These are phyloP conservation scores for Chrysochloris asiatica DNA, from an alignment of 2,113 vertebrate genomes.

Conservation along the genomic window DNA sequence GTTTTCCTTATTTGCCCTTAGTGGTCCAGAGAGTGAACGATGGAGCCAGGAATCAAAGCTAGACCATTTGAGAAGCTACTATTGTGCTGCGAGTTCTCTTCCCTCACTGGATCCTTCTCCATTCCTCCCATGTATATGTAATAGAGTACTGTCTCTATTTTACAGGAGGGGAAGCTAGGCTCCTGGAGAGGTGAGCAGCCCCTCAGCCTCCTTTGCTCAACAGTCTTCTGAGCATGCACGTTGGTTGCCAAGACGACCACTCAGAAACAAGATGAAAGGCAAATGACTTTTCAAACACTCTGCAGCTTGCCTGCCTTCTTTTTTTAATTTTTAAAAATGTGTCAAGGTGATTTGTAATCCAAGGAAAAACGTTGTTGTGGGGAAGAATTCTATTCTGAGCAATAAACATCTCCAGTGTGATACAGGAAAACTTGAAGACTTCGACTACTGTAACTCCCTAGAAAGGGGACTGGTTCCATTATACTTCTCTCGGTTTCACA, in stretches of 20 bases:
- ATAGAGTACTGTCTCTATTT: fast-evolving
- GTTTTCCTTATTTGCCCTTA: not conserved
- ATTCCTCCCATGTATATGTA: too few relatives aligned
- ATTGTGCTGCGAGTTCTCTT: not conserved
- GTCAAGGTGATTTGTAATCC: constrained; percentile 53
- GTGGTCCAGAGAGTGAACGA: not conserved
- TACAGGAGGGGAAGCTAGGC: not conserved
- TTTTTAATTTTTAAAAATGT: constrained; percentile 43
- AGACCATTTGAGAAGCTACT: not conserved
- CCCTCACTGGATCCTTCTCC: not conserved
- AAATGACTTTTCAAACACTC: constrained; percentile 29
- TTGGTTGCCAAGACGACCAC: constrained; percentile 48
- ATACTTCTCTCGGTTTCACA: not conserved
- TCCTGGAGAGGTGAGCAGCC: too few relatives aligned
- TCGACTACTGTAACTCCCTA: not conserved
- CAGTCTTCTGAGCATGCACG: not conserved
- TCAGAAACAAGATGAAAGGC: constrained; percentile 5
- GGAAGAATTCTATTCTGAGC: constrained; percentile 35
- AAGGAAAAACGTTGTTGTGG: not conserved
- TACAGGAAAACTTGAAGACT: not conserved
- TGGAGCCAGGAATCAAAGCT: not conserved
- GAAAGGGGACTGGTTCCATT: not conserved
- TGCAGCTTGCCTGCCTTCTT: not conserved
- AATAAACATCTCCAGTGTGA: constrained; percentile 25
- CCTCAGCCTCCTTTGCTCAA: not conserved